Evolutionary conservation across 2,888 invertebrate species (phyloP).

Genomic region (Drosophila falleni): DNA sequence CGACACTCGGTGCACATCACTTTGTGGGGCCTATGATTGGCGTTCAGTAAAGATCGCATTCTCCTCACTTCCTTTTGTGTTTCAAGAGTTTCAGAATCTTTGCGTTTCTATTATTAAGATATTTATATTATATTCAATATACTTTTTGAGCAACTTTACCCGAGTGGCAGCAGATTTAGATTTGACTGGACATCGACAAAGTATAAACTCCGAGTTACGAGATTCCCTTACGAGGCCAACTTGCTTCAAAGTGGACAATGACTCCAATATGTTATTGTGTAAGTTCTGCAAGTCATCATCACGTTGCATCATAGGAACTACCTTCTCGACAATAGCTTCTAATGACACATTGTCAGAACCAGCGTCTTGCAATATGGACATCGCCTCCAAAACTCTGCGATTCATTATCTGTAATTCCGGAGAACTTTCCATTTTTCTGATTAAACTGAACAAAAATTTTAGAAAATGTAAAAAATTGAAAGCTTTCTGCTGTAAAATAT

Average conservation of each 20-base stretch:
- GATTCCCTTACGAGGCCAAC: conserved; percentile 1
- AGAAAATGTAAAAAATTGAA: neutral
- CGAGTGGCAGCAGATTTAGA: neutral
- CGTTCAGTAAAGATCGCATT: neutral
- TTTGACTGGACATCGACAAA: neutral
- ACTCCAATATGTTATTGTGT: neutral
- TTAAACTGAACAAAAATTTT: neutral
- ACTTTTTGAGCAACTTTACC: neutral
- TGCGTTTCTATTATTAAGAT: neutral
- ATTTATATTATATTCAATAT: neutral
- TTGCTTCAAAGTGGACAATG: neutral
- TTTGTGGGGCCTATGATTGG: neutral
- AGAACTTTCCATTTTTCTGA: neutral
- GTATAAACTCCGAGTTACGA: neutral
- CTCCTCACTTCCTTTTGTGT: neutral
- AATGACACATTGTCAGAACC: neutral
- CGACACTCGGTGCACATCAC: neutral
- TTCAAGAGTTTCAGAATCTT: neutral
- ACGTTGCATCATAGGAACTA: neutral
- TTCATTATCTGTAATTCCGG: neutral
- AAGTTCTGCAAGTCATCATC: neutral
- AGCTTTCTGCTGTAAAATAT: neutral
- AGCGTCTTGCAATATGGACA: neutral
- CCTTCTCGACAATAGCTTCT: neutral
- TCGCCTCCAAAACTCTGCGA: neutral